These are phyloP conservation scores for Entomobrya proxima DNA, from an alignment of 2,888 invertebrate genomes.

Conservation along the genomic window DNA sequence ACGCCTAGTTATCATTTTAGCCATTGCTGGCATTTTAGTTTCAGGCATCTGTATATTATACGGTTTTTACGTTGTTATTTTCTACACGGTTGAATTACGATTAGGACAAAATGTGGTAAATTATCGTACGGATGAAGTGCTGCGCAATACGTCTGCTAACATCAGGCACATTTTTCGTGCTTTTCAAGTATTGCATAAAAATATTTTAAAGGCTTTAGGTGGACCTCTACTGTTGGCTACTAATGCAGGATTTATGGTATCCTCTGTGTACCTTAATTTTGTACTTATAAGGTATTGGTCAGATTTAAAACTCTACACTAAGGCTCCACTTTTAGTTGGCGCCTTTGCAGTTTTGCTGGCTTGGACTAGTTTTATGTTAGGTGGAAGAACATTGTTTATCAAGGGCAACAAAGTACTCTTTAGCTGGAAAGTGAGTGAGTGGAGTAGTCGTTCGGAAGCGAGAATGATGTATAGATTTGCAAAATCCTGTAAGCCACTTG, in stretches of 20 bases:
- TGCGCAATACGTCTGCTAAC: neutral
- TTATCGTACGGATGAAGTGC: neutral
- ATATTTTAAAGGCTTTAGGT: neutral
- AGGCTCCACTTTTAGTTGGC: neutral
- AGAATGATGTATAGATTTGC: slow-evolving; percentile 19
- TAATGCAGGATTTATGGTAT: neutral
- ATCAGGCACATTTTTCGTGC: neutral
- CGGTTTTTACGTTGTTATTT: neutral
- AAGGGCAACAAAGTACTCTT: neutral
- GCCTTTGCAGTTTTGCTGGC: neutral
- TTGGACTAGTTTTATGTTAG: neutral
- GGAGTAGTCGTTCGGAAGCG: too few species aligned
- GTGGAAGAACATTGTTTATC: neutral
- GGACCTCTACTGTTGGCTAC: neutral
- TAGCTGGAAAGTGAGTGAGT: neutral
- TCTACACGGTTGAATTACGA: neutral
- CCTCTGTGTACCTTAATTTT: neutral
- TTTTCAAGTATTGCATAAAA: neutral
- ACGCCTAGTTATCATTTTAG: too few species aligned
- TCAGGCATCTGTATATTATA: too few species aligned
- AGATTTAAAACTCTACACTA: neutral
- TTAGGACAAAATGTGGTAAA: neutral
- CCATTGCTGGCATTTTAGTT: too few species aligned
- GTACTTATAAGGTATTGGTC: neutral
- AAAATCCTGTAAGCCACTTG: neutral